phyloP scores from a whole-genome alignment of 1,140 invertebrate species.

The Drosophila malerkotliana region DNA sequence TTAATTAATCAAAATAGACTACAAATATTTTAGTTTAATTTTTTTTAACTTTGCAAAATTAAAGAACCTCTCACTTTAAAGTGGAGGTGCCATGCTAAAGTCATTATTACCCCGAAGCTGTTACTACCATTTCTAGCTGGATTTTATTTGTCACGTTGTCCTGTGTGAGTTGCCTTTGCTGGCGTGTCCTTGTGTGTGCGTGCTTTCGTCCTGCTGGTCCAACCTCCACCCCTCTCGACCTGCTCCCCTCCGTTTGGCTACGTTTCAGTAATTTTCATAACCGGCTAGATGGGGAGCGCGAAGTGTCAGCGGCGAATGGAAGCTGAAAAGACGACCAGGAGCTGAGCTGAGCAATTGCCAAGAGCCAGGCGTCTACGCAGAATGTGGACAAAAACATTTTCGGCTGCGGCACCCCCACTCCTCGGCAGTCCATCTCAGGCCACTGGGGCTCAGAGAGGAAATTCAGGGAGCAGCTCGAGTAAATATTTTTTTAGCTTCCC shows the following conservation, averaged over 20 bases:
- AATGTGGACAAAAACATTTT: constrained; percentile 77
- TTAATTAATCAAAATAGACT: no score
- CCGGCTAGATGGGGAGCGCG: constrained; percentile 43
- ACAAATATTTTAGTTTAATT: background rate
- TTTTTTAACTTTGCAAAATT: background rate
- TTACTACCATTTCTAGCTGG: constrained; percentile 22
- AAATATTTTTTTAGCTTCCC: constrained; percentile 59
- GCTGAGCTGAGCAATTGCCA: constrained; percentile 61
- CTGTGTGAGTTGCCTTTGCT: constrained; percentile 40
- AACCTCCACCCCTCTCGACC: background rate
- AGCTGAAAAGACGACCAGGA: constrained; percentile 34
- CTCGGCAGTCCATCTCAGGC: constrained; percentile 24
- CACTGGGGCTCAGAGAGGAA: background rate
- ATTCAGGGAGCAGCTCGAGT: constrained; percentile 33
- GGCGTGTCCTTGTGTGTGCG: constrained; percentile 39
- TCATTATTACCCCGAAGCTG: constrained; percentile 11
- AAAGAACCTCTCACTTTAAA: background rate
- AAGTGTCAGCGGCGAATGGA: constrained; percentile 6
- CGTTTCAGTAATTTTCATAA: constrained; percentile 81
- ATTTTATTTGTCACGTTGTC: constrained; percentile 74
- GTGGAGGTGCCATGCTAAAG: constrained; percentile 28
- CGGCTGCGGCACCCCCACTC: constrained; percentile 20
- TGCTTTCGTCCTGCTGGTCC: constrained; percentile 34
- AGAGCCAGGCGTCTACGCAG: constrained; percentile 54
- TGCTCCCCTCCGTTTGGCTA: constrained; percentile 47